A percentile compares a stretch with the other conserved stretches of the same genome.
Evolutionary conservation across 2,113 vertebrate genomes (phyloP).

Genomic region (Octodon degus): DNA sequence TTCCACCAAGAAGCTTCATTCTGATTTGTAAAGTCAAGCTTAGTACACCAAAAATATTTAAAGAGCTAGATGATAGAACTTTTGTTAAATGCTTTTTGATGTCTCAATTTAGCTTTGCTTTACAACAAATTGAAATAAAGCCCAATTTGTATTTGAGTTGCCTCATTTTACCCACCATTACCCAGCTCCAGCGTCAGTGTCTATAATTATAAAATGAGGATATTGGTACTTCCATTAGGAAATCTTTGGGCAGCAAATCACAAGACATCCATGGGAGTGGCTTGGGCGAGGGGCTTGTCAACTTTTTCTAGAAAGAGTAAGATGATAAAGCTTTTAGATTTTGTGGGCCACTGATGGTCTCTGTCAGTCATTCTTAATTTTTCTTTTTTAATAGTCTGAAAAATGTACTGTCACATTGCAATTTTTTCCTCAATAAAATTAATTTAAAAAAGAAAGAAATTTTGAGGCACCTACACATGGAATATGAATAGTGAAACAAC

Average conservation of each 20-base stretch:
- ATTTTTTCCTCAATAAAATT: too few species aligned
- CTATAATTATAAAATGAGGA: neutral
- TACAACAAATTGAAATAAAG: slow-evolving; percentile 3
- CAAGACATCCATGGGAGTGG: neutral
- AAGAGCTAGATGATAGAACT: neutral
- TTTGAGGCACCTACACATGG: neutral
- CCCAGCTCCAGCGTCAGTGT: slow-evolving; percentile 1
- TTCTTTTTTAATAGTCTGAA: neutral
- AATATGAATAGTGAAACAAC: slow-evolving; percentile 34
- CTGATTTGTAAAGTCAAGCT: neutral
- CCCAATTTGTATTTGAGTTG: neutral
- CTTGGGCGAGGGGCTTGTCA: neutral
- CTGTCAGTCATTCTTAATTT: neutral
- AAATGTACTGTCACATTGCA: neutral
- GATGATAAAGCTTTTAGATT: slow-evolving; percentile 30
- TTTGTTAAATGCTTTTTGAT: neutral
- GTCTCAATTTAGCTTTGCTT: neutral
- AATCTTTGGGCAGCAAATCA: neutral
- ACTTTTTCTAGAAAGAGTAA: neutral
- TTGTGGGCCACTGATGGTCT: neutral
- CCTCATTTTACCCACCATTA: neutral
- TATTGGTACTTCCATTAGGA: neutral
- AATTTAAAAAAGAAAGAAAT: neutral
- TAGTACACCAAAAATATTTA: neutral
- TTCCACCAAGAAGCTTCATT: slow-evolving; percentile 20